A percentile compares a stretch with the other conserved stretches of the same genome.
phyloP scores from a whole-genome alignment of 2,888 invertebrate genomes.

The Protodeltote pygarga region DNA sequence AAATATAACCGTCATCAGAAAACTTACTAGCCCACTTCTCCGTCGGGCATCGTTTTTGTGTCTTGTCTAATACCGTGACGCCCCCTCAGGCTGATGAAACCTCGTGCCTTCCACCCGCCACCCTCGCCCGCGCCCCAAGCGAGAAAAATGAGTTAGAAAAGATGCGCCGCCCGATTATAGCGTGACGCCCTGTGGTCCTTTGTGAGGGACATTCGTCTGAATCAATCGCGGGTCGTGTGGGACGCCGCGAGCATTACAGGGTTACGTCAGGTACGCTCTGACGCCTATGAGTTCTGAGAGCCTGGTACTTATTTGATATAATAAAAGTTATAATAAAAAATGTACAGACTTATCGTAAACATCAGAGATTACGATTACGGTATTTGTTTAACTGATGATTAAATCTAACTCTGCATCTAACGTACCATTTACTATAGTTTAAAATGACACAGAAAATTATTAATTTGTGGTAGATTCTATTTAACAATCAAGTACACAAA shows the following conservation, averaged over 20 bases:
- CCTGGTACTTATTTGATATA: constrained; percentile 59
- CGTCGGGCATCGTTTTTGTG: constrained; percentile 83
- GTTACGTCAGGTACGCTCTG: constrained; percentile 61
- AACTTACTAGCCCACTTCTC: constrained; percentile 80
- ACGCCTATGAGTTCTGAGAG: constrained; percentile 56
- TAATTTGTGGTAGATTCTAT: too few species aligned
- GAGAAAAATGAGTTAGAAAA: constrained; percentile 88
- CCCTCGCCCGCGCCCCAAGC: constrained; percentile 68
- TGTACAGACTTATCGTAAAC: too few species aligned
- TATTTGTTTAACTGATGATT: too few species aligned
- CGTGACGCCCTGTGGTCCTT: constrained; percentile 76
- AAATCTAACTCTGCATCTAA: too few species aligned
- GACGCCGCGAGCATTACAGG: constrained; percentile 61
- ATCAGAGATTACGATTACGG: too few species aligned
- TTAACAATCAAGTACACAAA: too few species aligned
- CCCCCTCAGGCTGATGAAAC: constrained; percentile 79
- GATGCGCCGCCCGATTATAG: constrained; percentile 85
- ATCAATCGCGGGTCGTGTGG: constrained; percentile 76
- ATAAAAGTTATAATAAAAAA: too few species aligned
- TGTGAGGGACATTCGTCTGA: constrained; percentile 80
- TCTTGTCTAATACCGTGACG: constrained; percentile 86
- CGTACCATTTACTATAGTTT: too few species aligned
- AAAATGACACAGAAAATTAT: too few species aligned
- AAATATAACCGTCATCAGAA: constrained; percentile 74
- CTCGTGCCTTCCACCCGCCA: constrained; percentile 51